phyloP scores from a whole-genome alignment of 2,888 invertebrate species.

The Argynnis bischoffii region DNA sequence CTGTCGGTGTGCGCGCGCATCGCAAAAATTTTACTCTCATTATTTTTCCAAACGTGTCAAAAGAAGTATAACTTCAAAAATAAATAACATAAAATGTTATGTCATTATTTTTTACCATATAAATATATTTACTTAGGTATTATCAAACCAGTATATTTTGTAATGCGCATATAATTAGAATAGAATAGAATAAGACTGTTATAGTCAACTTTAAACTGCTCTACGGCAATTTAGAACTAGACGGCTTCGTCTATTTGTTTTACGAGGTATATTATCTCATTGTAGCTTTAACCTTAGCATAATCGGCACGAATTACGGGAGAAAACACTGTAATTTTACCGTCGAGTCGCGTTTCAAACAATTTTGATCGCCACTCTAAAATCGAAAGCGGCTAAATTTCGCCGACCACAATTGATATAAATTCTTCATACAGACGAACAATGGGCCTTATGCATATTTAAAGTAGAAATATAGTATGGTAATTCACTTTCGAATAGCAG shows the following conservation, averaged over 20 bases:
- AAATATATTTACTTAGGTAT: too few species aligned
- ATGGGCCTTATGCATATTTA: constrained; percentile 31
- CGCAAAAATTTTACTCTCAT: too few species aligned
- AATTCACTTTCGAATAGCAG: constrained; percentile 21
- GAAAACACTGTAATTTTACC: constrained; percentile 37
- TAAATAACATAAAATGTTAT: too few species aligned
- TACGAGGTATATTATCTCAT: constrained; percentile 15
- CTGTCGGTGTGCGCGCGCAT: too few species aligned
- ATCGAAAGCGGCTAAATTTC: constrained; percentile 38
- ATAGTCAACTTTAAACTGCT: background rate
- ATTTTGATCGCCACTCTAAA: constrained; percentile 37
- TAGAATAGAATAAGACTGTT: too few species aligned
- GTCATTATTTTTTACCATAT: too few species aligned
- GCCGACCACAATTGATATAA: constrained; percentile 34
- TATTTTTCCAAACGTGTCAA: too few species aligned
- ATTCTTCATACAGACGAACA: constrained; percentile 35
- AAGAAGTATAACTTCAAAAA: too few species aligned
- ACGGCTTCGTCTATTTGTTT: constrained; percentile 4
- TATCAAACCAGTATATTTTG: too few species aligned
- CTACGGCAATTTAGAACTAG: background rate
- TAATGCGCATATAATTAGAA: too few species aligned
- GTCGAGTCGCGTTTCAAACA: constrained; percentile 27
- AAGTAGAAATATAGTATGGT: constrained; percentile 8
- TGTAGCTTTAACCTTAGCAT: constrained; percentile 10
- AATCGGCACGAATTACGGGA: constrained; percentile 35